Evolutionary conservation across 2,113 vertebrate species (phyloP).

Genomic region (Saguinus midas): DNA sequence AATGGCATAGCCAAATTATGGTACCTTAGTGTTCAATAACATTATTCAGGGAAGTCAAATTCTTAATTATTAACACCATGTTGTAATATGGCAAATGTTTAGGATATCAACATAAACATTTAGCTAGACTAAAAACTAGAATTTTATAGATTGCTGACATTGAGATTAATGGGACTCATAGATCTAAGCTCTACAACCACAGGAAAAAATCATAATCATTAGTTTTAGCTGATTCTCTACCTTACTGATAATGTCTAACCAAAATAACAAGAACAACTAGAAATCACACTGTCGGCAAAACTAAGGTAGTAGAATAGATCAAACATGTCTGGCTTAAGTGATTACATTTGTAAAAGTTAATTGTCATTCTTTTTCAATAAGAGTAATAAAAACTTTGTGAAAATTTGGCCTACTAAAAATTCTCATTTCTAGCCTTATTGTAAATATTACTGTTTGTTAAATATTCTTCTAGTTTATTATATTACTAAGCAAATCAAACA

Average conservation of each 20-base stretch:
- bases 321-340: neutral
- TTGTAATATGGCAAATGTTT: neutral
- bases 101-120: neutral
- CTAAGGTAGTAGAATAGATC: neutral
- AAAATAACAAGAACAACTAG: constrained; percentile 2
- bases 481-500: neutral
- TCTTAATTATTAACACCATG: constrained; percentile 6
- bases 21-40: neutral
- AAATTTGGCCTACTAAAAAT: constrained; percentile 17
- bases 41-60: neutral
- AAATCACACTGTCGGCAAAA: constrained; percentile 31
- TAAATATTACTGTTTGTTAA: constrained; percentile 35
- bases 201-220: neutral
- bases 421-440: neutral
- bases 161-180: constrained; percentile 26
- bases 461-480: neutral
- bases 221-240: constrained; percentile 21
- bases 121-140: neutral
- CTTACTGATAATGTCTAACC: neutral
- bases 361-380: neutral
- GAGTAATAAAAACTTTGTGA: neutral
- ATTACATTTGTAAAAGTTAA: neutral
- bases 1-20: neutral
- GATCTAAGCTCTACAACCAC: neutral
- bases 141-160: constrained; percentile 15